A percentile compares a stretch with the other conserved stretches of the same genome.
Evolutionary conservation across 2,113 vertebrate species (phyloP).

Genomic region (Boulengeromyrus knoepffleri): DNA sequence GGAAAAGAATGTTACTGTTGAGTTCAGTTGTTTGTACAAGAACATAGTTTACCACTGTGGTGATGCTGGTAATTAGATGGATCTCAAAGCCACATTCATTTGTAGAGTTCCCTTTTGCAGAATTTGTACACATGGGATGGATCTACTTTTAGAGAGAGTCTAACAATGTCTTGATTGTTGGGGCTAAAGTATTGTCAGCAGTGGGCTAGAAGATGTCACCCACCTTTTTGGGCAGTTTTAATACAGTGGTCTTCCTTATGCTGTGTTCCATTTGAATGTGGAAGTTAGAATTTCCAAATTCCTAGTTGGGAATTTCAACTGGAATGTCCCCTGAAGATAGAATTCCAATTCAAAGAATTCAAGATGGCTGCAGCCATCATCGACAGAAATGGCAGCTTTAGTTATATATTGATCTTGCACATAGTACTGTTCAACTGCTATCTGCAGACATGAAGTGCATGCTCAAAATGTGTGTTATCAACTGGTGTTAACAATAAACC

Average conservation of each 20-base stretch:
- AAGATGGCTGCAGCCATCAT: neutral
- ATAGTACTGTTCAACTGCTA: neutral
- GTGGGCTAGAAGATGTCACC: neutral
- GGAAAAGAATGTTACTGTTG: neutral
- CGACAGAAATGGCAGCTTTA: neutral
- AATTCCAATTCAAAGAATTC: neutral
- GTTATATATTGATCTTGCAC: neutral
- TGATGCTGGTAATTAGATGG: neutral
- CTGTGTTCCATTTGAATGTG: neutral
- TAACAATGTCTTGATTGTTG: neutral
- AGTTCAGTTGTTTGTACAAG: neutral
- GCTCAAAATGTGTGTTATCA: neutral
- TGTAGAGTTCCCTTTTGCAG: neutral
- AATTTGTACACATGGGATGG: neutral
- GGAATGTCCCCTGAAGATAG: neutral
- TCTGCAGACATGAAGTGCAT: neutral
- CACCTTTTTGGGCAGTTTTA: neutral
- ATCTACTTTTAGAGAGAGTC: neutral
- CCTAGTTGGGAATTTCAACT: neutral
- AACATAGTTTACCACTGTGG: neutral
- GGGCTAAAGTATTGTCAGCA: neutral
- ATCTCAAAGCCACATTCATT: neutral
- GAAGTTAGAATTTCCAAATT: neutral
- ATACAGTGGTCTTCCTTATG: neutral
- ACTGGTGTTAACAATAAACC: neutral